phyloP scores from a whole-genome alignment of 2,797 vertebrate species.

The Naso thynnoides region DNA sequence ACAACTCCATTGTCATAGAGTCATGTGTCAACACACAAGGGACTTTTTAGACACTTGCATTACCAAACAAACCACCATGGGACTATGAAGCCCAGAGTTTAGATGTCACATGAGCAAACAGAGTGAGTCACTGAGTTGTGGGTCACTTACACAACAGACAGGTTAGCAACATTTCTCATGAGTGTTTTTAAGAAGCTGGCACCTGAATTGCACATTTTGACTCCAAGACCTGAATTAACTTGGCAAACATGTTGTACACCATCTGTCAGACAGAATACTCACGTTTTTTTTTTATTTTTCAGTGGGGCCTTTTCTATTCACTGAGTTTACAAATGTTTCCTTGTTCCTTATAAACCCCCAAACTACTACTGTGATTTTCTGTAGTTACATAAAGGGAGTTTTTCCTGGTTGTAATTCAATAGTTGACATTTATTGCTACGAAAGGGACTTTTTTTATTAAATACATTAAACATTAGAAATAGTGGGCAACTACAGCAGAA shows the following conservation, averaged over 20 bases:
- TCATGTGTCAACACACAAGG: not conserved
- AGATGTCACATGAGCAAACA: slow-evolving; percentile 25
- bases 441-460: too few relatives aligned
- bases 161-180: not conserved
- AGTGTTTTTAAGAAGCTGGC: not conserved
- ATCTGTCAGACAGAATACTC: not conserved
- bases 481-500: too few relatives aligned
- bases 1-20: not conserved
- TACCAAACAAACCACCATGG: not conserved
- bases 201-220: not conserved
- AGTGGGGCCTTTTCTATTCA: not conserved
- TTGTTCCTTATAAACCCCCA: not conserved
- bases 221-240: not conserved
- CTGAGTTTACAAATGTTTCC: not conserved
- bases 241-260: too few relatives aligned
- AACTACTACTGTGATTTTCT: not conserved
- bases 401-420: too few relatives aligned
- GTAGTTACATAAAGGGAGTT: too few relatives aligned
- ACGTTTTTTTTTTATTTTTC: not conserved
- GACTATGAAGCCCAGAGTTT: not conserved
- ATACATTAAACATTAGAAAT: too few relatives aligned
- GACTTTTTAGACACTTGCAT: not conserved
- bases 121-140: slow-evolving; percentile 26
- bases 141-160: slow-evolving; percentile 16
- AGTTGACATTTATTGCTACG: too few relatives aligned